A percentile compares a stretch with the other conserved stretches of the same genome.
Evolutionary conservation across 2,113 vertebrate species (phyloP).

Genomic region (Ceuthmochares aereus): DNA sequence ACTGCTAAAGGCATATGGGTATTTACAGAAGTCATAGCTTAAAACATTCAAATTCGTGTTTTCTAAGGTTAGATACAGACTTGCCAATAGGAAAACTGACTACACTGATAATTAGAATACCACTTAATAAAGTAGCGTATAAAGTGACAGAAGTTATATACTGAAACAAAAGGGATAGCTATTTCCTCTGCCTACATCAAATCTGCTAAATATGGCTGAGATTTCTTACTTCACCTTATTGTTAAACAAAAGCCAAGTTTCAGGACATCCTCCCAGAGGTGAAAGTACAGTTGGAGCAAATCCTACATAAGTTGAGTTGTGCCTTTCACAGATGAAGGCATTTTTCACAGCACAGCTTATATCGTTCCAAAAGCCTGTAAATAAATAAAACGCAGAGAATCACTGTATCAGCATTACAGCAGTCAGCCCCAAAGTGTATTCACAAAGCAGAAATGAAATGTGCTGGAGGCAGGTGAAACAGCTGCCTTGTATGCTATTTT

Average conservation of each 20-base stretch:
- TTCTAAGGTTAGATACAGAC: background rate
- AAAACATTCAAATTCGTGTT: background rate
- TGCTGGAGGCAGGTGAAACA: background rate
- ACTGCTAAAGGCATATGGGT: background rate
- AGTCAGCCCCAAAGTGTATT: background rate
- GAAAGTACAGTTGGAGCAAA: constrained; percentile 66
- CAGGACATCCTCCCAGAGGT: constrained; percentile 82
- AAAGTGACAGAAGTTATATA: background rate
- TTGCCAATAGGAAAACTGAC: background rate
- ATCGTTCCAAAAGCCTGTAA: constrained; percentile 90
- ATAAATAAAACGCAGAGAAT: background rate
- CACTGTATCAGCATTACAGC: background rate
- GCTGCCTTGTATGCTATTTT: background rate
- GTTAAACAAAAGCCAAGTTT: constrained; percentile 84
- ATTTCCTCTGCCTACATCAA: background rate
- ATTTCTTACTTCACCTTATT: constrained; percentile 80
- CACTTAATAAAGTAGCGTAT: background rate
- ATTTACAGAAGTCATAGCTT: background rate
- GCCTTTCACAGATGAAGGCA: constrained; percentile 89
- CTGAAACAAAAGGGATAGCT: background rate
- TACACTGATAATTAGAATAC: background rate
- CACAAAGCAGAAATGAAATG: background rate
- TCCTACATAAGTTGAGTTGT: constrained; percentile 81
- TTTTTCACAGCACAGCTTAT: constrained; percentile 87
- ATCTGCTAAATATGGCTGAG: background rate